These are phyloP conservation scores for Drosophila algonquin DNA, from an alignment of 2,888 invertebrate genomes.

Conservation along the genomic window DNA sequence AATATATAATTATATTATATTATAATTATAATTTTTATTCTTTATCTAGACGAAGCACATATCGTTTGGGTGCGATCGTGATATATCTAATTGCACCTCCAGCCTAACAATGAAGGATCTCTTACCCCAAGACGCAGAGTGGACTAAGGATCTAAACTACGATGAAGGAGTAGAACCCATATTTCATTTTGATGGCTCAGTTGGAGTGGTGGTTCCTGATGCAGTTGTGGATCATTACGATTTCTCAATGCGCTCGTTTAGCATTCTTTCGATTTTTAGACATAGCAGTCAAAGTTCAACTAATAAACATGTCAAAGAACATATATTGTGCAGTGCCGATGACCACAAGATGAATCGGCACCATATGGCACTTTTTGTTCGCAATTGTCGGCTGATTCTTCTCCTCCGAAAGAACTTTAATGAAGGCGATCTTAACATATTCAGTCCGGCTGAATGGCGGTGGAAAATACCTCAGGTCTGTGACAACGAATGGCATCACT, in stretches of 20 bases:
- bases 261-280: conserved; percentile 97
- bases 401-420: conserved; percentile 95
- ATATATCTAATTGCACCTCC: conserved; percentile 84
- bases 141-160: conserved; percentile 92
- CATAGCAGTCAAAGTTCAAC: conserved; percentile 90
- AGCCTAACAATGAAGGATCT: conserved; percentile 75
- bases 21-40: neutral
- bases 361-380: conserved; percentile 98
- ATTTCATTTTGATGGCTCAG: conserved; percentile 97
- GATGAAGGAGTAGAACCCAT: conserved; percentile 95
- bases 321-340: conserved; percentile 98
- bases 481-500: conserved; percentile 99
- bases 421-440: conserved; percentile 96
- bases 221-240: conserved; percentile 88
- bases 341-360: conserved; percentile 99
- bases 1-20: no score
- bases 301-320: conserved; percentile 97
- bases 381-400: conserved; percentile 98
- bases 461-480: conserved; percentile 98
- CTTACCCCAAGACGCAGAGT: conserved; percentile 87
- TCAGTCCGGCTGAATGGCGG: conserved; percentile 99
- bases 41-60: conserved; percentile 87
- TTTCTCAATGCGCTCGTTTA: conserved; percentile 91
- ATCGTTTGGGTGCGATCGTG: conserved; percentile 97
- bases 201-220: conserved; percentile 93